These are phyloP conservation scores for Edolisoma coerulescens DNA, from an alignment of 2,113 vertebrate genomes.

Conservation along the genomic window DNA sequence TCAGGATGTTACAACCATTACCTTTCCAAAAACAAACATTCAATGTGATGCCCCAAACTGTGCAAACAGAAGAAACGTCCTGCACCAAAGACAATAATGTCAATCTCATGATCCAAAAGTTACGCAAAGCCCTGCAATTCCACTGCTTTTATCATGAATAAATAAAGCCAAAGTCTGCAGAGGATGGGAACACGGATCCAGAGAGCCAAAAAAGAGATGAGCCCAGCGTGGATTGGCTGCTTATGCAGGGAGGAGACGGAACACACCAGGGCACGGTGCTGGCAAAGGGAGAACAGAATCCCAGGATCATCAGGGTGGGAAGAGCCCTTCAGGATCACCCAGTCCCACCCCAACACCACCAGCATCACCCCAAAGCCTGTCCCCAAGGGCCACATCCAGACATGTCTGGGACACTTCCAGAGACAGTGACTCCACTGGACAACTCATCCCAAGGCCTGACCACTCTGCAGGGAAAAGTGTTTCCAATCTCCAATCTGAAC, in stretches of 20 bases:
- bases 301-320: background rate
- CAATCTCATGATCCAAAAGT: background rate
- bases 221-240: background rate
- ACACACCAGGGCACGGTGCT: background rate
- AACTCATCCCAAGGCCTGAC: background rate
- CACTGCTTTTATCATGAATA: constrained; percentile 49
- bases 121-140: constrained; percentile 24
- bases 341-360: background rate
- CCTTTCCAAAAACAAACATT: background rate
- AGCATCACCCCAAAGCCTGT: background rate
- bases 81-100: background rate
- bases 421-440: background rate
- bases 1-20: background rate
- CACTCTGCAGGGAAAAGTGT: background rate
- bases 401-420: fast-evolving
- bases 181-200: background rate
- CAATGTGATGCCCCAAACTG: background rate
- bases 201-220: background rate
- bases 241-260: background rate
- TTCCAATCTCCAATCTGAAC: background rate
- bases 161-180: constrained; percentile 58
- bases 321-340: fast-evolving
- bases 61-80: background rate
- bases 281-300: background rate
- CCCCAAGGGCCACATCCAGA: background rate